Evolutionary conservation across 2,888 invertebrate genomes (phyloP).

Genomic region (Thecophora atra): DNA sequence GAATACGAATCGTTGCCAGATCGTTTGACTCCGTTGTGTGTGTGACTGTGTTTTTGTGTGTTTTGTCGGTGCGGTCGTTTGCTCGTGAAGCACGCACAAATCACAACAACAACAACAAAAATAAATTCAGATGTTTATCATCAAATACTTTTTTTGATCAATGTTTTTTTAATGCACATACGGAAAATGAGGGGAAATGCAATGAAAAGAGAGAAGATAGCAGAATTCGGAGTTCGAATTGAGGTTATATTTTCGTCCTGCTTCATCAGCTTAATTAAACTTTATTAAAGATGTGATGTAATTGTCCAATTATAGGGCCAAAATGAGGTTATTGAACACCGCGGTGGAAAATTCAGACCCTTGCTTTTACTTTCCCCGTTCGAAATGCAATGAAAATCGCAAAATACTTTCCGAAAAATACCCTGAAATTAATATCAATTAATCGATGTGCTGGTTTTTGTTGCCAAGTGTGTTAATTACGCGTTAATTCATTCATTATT

Average conservation of each 20-base stretch:
- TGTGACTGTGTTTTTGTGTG: not conserved
- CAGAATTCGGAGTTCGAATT: not conserved
- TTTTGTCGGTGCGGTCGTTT: not conserved
- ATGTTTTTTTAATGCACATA: too few relatives aligned
- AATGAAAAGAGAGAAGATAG: not conserved
- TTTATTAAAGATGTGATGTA: too few relatives aligned
- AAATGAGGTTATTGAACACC: too few relatives aligned
- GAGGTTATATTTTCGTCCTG: not conserved
- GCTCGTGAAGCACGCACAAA: constrained; percentile 13
- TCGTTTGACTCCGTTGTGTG: constrained; percentile 3
- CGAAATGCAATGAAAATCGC: not conserved
- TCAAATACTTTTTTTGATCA: too few relatives aligned
- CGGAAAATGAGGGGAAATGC: too few relatives aligned
- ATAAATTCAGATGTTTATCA: too few relatives aligned
- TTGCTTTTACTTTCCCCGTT: not conserved
- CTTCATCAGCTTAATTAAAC: not conserved
- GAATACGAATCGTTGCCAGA: not conserved
- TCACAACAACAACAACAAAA: constrained; percentile 6
- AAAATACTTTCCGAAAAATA: constrained; percentile 19
- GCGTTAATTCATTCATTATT: constrained; percentile 11
- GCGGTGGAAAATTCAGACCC: too few relatives aligned
- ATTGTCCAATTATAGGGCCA: too few relatives aligned
- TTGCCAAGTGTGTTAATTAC: not conserved
- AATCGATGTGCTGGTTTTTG: too few relatives aligned
- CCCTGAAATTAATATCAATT: constrained; percentile 27